Base-by-base conservation (phyloP, 2,888 invertebrate genomes). In the Polyommatus icarus region DNA sequence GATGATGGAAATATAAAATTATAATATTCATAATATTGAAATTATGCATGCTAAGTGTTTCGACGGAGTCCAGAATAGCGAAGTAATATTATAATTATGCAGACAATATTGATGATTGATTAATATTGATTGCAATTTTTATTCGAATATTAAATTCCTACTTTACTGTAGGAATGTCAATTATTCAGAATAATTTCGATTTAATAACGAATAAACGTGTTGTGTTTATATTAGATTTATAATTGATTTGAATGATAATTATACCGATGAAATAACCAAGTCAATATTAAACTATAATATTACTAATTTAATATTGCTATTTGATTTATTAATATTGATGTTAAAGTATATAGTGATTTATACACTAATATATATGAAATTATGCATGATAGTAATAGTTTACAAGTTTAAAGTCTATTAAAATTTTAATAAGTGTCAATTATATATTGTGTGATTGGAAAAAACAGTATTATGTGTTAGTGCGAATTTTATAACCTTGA, bases 401-500 rank as follows among this genome's bases (percentile, higher is more conserved):
- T 4, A 61, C 12, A 24, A 61, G 61, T 20, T 61, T 61, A 24
- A n/a, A 20, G 59, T 59, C 7, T 73, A 46, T 46, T 40, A 8
- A 73, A 73, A 73, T 15, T 46, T 20, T 73, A 24, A 20, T 24
- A 24, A 24, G 15, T 75, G 75, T 75, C 75, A 75, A 75, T 75
- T 75, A 72, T 72, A 72, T 75, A 75, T 54, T 50, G 77, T 71
- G 67, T 77, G 76, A 46, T 46, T 59, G 36, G 40, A 67, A 67
- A 76, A 61, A 76, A 76, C 67, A 71, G 71, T 76, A 76, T 75
- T 75, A 75, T 50, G 54, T 50, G 29, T 75, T 75, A 75, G 29
- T 75, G 75, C 50, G 75, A 75, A 50, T 54, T 54, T 61, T 40
- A n/a, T 76, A 40, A 20, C 61, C 71, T 79, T 78, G 78, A 50